Base-by-base conservation (phyloP, 2,113 vertebrate genomes). In the Eurystomus gularis region DNA sequence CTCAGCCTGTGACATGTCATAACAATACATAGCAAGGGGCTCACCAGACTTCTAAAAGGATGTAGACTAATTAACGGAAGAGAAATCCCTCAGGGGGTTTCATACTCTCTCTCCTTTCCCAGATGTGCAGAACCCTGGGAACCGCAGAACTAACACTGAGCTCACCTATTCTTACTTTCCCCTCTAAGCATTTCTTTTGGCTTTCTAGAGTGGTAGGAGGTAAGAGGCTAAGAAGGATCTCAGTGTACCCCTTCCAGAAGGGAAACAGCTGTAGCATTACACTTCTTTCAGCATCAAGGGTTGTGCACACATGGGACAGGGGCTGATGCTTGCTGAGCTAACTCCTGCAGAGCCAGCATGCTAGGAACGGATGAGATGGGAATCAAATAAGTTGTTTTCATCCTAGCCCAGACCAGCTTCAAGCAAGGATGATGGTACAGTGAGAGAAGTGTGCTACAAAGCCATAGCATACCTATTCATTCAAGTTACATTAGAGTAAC, bases 291-390 rank as follows among this genome's bases (percentile, higher is more conserved):
- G 10, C 31, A 42, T 24, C 17, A 42, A 11, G 29, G 20, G 39
- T 26, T 35, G 11, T 19, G 24, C 13, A 48, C 0, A 0, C 52
- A 31, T 3, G 17, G 75, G 44, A 72, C 11, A 49, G 61, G 48
- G 69, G 26, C 3, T 62, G 60, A 29, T 17, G 19, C 24, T 72
- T 44, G 35, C 51, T 26, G 39, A 75, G 40, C 40, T 20, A 25
- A 48, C 28, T 35, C 60, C n/a, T 26, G 28, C 51, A 57, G 37
- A 51, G 44, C 42, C 26, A n/a, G 44, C 33, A 40, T 1, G 7
- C n/a, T 33, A 24, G 69, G n/a, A 80, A 73, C 1, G 10, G 61
- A 46, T 68, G 20, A 48, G 23, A 51, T 5, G 4, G 5, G 31
- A 40, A 49, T 49, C 18, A 26, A 0, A 3, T 25, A 54, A 55